Evolutionary conservation across 2,888 invertebrate species (phyloP).

Genomic region (Rhaphigaster nebulosa): DNA sequence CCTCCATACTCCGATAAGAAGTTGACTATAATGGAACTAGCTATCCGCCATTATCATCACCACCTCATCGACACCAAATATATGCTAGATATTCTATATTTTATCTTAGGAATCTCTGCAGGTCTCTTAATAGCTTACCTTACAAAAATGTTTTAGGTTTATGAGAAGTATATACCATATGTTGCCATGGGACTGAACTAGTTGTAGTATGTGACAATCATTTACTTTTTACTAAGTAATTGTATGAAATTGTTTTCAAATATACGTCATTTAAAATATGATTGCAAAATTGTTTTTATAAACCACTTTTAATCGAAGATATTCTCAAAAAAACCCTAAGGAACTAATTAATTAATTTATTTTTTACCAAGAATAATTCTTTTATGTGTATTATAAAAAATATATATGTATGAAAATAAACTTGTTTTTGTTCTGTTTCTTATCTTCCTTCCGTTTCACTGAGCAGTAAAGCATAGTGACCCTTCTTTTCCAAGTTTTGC

Average conservation of each 20-base stretch:
- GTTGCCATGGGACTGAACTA: constrained; percentile 14
- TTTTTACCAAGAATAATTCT: background rate
- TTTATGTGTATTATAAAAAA: background rate
- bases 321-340: background rate
- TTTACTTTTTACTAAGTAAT: background rate
- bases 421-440: too few relatives aligned
- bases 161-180: background rate
- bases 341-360: too few relatives aligned
- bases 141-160: constrained; percentile 5
- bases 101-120: background rate
- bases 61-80: constrained; percentile 24
- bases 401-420: too few relatives aligned
- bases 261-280: background rate
- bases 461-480: too few relatives aligned
- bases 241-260: background rate
- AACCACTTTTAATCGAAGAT: background rate
- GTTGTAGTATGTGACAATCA: constrained; percentile 20
- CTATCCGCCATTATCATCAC: constrained; percentile 11
- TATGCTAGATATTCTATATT: constrained; percentile 21
- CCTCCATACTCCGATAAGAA: constrained; percentile 87
- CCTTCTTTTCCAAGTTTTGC: too few relatives aligned
- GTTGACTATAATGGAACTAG: constrained; percentile 67
- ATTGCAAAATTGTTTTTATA: background rate
- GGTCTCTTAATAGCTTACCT: constrained; percentile 12
- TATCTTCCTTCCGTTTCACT: too few relatives aligned